phyloP scores from a whole-genome alignment of 2,797 vertebrate species.

The Rhyacichthys aspro region DNA sequence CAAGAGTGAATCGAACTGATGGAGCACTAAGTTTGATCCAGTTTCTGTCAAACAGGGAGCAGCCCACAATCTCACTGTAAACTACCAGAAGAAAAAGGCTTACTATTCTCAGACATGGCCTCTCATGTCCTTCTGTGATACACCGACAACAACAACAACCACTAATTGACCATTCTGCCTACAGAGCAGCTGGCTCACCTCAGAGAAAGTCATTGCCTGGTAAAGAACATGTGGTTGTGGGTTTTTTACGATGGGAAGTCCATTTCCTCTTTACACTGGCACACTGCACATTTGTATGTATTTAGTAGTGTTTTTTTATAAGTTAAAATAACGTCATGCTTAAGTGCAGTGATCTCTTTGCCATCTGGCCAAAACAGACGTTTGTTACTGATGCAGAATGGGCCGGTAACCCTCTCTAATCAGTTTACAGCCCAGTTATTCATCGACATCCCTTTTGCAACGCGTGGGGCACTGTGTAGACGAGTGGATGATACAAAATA shows the following conservation, averaged over 20 bases:
- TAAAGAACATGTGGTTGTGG: conserved; percentile 53
- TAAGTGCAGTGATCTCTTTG: not conserved
- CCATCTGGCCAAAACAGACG: not conserved
- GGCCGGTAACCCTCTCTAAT: not conserved
- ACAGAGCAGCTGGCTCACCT: conserved; percentile 49
- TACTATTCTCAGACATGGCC: conserved; percentile 43
- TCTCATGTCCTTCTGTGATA: conserved; percentile 38
- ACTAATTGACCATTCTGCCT: conserved; percentile 47
- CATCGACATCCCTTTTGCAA: not conserved
- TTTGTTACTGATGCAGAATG: not conserved
- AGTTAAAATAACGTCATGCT: conserved; percentile 15
- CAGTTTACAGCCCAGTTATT: too few relatives aligned
- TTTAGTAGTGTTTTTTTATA: conserved; percentile 6
- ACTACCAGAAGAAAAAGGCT: conserved; percentile 12
- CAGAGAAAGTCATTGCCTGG: conserved; percentile 38
- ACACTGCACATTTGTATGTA: conserved; percentile 11
- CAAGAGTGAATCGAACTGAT: conserved; percentile 7
- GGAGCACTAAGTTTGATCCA: not conserved
- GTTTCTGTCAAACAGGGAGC: not conserved
- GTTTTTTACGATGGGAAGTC: conserved; percentile 43
- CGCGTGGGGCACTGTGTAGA: not conserved
- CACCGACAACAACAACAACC: conserved; percentile 46
- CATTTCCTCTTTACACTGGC: conserved; percentile 41
- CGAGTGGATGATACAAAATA: conserved; percentile 16
- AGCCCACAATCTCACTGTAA: conserved; percentile 3